These are phyloP conservation scores for Turritopsis dohrnii DNA, from an alignment of 30 jellyfish, hydroid and myxozoan genomes.

Conservation along the genomic window DNA sequence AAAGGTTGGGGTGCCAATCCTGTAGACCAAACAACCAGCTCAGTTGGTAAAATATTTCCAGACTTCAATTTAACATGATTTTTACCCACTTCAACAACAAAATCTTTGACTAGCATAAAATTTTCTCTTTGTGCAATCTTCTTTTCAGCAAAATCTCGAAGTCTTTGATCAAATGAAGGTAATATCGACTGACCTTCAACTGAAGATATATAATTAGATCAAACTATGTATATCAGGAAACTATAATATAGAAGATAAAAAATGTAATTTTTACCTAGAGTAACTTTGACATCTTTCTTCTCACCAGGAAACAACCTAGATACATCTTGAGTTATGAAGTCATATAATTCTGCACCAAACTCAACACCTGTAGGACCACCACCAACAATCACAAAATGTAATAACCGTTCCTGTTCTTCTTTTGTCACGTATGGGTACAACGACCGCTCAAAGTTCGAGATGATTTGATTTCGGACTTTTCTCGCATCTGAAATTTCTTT, in stretches of 20 bases:
- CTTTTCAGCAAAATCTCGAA: constrained; percentile 67
- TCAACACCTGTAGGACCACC: constrained; percentile 99
- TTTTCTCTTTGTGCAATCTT: constrained; percentile 61
- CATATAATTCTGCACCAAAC: constrained; percentile 98
- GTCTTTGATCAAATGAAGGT: constrained; percentile 84
- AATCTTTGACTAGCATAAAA: constrained; percentile 51
- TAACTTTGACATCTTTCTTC: constrained; percentile 67
- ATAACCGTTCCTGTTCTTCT: constrained; percentile 62
- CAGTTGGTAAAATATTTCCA: constrained; percentile 70
- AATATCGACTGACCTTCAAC: constrained; percentile 86
- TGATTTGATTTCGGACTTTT: constrained; percentile 70
- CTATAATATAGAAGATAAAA: background rate
- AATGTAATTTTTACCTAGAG: constrained; percentile 29
- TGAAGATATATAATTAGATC: constrained; percentile 9
- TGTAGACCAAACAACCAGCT: constrained; percentile 96
- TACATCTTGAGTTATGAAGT: constrained; percentile 92
- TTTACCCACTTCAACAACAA: constrained; percentile 78
- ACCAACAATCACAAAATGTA: constrained; percentile 95
- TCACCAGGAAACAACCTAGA: constrained; percentile 83
- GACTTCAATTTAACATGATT: constrained; percentile 66
- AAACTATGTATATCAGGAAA: too few relatives aligned
- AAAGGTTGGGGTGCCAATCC: constrained; percentile 83
- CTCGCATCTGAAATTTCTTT: constrained; percentile 96
- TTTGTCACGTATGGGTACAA: constrained; percentile 59
- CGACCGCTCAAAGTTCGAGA: constrained; percentile 77